A percentile compares a stretch with the other conserved stretches of the same genome.
phyloP scores from a whole-genome alignment of 1,140 invertebrate genomes.

The Drosophila busckii region DNA sequence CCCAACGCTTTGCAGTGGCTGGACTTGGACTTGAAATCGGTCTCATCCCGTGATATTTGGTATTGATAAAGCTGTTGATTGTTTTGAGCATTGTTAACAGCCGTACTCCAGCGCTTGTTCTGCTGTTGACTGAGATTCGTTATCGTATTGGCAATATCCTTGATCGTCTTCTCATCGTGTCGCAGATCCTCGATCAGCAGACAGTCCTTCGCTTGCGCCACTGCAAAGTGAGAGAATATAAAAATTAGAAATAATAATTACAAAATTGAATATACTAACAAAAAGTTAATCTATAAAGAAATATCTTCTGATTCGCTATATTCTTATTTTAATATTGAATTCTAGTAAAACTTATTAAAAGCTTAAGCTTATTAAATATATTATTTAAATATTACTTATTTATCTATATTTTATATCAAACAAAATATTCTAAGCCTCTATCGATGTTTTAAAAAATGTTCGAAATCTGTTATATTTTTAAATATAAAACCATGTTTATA shows the following conservation, averaged over 20 bases:
- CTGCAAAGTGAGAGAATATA: constrained; percentile 23
- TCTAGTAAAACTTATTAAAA: too few relatives aligned
- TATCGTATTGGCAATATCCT: constrained; percentile 76
- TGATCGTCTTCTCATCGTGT: constrained; percentile 73
- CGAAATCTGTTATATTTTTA: too few relatives aligned
- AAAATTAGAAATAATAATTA: not conserved
- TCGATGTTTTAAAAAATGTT: too few relatives aligned
- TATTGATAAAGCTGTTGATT: constrained; percentile 61
- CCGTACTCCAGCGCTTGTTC: constrained; percentile 67
- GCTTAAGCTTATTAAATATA: too few relatives aligned
- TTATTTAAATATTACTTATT: too few relatives aligned
- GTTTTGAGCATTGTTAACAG: constrained; percentile 71
- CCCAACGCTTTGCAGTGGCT: constrained; percentile 6
- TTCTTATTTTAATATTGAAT: too few relatives aligned
- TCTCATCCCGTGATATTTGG: constrained; percentile 67
- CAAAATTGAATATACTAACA: not conserved
- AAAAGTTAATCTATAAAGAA: too few relatives aligned
- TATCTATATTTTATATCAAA: too few relatives aligned
- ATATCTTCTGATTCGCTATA: too few relatives aligned
- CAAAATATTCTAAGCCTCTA: too few relatives aligned
- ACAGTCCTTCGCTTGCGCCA: constrained; percentile 63
- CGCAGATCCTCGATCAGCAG: constrained; percentile 73
- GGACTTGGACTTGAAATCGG: constrained; percentile 58
- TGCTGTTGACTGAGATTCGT: constrained; percentile 78
- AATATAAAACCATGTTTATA: too few relatives aligned